phyloP scores from a whole-genome alignment of 2,888 invertebrate species.

The Watsonalla binaria region DNA sequence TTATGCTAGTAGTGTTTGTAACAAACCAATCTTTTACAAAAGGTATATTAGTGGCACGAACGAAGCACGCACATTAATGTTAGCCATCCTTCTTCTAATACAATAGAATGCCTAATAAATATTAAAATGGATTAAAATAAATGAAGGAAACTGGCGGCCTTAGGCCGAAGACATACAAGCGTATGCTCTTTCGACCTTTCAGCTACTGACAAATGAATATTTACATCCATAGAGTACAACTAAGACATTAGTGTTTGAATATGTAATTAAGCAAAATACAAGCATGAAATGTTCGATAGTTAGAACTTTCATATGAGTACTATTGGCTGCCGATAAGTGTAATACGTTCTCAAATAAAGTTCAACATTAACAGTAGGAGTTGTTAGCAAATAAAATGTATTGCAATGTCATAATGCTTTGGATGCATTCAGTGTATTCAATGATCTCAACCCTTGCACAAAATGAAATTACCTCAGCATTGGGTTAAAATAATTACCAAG shows the following conservation, averaged over 20 bases:
- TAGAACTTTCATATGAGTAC: background rate
- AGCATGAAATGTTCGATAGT: too few species aligned
- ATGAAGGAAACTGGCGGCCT: constrained; percentile 14
- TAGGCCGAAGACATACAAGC: constrained; percentile 29
- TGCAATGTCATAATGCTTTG: constrained; percentile 51
- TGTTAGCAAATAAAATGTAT: constrained; percentile 1
- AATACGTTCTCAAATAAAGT: background rate
- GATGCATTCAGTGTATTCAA: constrained; percentile 38
- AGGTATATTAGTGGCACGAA: too few species aligned
- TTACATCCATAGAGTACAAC: too few species aligned
- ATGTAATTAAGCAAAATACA: too few species aligned
- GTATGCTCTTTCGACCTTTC: constrained; percentile 31
- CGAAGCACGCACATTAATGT: too few species aligned
- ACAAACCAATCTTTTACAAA: too few species aligned
- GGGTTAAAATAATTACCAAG: background rate
- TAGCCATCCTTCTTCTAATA: too few species aligned
- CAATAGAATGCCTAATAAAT: too few species aligned
- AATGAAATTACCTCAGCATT: constrained; percentile 19
- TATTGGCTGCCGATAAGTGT: background rate
- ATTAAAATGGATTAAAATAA: constrained; percentile 9
- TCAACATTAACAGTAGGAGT: constrained; percentile 28
- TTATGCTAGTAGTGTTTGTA: too few species aligned
- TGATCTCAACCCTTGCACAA: constrained; percentile 40
- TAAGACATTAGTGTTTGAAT: too few species aligned
- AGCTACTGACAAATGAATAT: constrained; percentile 5